Percentiles rank a stretch among this genome's conserved stretches.
Evolutionary conservation across 2,888 invertebrate species (phyloP).

Genomic region (Parascotia fuliginaria): DNA sequence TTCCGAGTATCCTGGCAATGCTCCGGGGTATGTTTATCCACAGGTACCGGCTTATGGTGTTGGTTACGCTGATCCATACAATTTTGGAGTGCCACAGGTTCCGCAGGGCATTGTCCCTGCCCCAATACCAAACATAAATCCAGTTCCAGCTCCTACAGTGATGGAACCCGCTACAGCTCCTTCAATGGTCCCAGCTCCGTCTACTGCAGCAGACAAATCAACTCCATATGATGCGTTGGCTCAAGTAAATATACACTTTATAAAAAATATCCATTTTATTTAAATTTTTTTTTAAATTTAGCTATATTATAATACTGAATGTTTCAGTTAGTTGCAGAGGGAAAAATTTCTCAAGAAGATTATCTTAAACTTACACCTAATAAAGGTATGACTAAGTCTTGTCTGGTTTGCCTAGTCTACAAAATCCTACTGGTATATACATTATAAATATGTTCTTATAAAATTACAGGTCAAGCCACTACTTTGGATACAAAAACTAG

Average conservation of each 20-base stretch:
- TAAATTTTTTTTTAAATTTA: slow-evolving; percentile 10
- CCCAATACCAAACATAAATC: slow-evolving; percentile 18
- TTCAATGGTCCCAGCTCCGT: slow-evolving; percentile 38
- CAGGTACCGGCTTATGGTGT: slow-evolving; percentile 49
- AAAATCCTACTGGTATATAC: slow-evolving; percentile 5
- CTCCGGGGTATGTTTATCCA: slow-evolving; percentile 33
- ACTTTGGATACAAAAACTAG: slow-evolving; percentile 58
- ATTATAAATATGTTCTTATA: slow-evolving; percentile 28
- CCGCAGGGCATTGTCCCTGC: slow-evolving; percentile 31
- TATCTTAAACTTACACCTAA: slow-evolving; percentile 77
- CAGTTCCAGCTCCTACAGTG: slow-evolving; percentile 25
- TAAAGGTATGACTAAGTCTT: slow-evolving; percentile 61
- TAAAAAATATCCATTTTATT: not conserved
- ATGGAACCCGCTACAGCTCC: slow-evolving; percentile 53
- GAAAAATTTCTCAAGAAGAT: slow-evolving; percentile 77
- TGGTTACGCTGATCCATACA: slow-evolving; percentile 52
- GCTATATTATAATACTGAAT: slow-evolving; percentile 38
- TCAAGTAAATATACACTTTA: slow-evolving; percentile 76
- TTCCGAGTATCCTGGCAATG: slow-evolving; percentile 29
- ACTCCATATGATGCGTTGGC: slow-evolving; percentile 74
- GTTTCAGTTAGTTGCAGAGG: slow-evolving; percentile 81
- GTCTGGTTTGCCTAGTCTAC: not conserved
- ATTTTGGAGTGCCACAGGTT: slow-evolving; percentile 50
- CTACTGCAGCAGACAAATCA: slow-evolving; percentile 28
- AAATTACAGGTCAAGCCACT: slow-evolving; percentile 65